Base-by-base conservation (phyloP, 2,888 invertebrate species). In the Euzetes globulus region DNA sequence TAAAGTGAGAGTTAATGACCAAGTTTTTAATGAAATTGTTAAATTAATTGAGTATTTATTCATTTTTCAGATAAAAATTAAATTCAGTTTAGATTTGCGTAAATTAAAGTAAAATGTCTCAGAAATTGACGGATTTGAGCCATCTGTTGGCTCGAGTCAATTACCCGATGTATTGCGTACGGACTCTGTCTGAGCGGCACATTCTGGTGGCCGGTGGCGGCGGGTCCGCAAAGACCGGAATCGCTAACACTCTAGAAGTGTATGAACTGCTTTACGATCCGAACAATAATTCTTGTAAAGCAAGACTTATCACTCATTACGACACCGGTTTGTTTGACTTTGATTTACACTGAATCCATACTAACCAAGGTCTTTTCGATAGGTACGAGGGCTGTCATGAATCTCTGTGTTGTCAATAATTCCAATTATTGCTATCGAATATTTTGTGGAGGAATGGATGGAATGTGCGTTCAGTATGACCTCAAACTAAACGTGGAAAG, bases 151-250 rank as follows among this genome's bases (percentile, higher is more conserved):
- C 93, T 77, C 87, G 90, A 81, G 91, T 94, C 70, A 93, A 94
- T 87, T 94, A 95, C 85, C 97, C 97, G 6, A 86, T 95, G 76
- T 97, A 95, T 83, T 89, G 92, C 2, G 87, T 96, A 45, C 91
- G 92, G 84, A 91, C 92, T 86, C 85, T 97, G 76, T 92, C 92
- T 41, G 92, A 91, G 83, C 88, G 94, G 79, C 95, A 96, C 85
- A 90, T 98, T 80, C 85, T 99, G 77, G 94, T 99, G 70, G 97
- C 93, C 77, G 99, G 98, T 73, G 98, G 98, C 73, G 99, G 98
- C 76, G 98, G 99, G 75, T 90, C 93, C 50, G 90, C 96, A 19
- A 96, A 95, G 83, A 97, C 97, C 65, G 99, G 99, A 73, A 92
- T 99, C 74, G 91, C 91, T 50, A 99, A 99, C 87, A 94, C 94